These are phyloP conservation scores for Catocala nupta DNA, from an alignment of 2,888 invertebrate species.

Conservation along the genomic window DNA sequence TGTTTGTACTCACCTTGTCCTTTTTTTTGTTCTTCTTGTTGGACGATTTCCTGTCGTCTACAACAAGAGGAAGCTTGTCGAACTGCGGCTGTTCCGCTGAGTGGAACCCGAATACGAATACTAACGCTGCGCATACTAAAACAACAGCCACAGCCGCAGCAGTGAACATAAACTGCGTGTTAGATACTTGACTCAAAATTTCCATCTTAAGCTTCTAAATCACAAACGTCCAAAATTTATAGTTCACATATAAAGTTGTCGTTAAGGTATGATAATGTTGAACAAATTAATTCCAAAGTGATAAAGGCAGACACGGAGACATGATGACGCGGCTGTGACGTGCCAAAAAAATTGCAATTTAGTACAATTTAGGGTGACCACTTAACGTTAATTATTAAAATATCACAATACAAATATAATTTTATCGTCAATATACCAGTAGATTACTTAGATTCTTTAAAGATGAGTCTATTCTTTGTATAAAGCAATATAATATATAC, in stretches of 20 bases:
- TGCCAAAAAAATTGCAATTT: conserved; percentile 84
- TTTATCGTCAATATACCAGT: too few species aligned
- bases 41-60: conserved; percentile 90
- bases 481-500: too few species aligned
- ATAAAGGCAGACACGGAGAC: conserved; percentile 87
- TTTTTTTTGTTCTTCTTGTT: conserved; percentile 90
- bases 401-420: too few species aligned
- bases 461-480: too few species aligned
- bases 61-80: conserved; percentile 89
- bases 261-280: conserved; percentile 82
- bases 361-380: conserved; percentile 58
- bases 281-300: conserved; percentile 84
- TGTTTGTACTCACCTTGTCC: conserved; percentile 88
- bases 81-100: conserved; percentile 93
- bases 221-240: conserved; percentile 66
- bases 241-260: conserved; percentile 82
- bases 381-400: conserved; percentile 3
- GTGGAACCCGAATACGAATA: conserved; percentile 93
- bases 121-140: conserved; percentile 90
- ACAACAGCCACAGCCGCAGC: conserved; percentile 89
- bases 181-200: conserved; percentile 87
- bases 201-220: conserved; percentile 84
- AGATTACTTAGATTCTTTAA: too few species aligned
- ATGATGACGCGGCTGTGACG: conserved; percentile 91
- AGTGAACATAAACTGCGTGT: conserved; percentile 86